Percentiles rank a stretch among this genome's conserved stretches.
Evolutionary conservation across 2,113 vertebrate species (phyloP).

Genomic region (Eonycteris spelaea): DNA sequence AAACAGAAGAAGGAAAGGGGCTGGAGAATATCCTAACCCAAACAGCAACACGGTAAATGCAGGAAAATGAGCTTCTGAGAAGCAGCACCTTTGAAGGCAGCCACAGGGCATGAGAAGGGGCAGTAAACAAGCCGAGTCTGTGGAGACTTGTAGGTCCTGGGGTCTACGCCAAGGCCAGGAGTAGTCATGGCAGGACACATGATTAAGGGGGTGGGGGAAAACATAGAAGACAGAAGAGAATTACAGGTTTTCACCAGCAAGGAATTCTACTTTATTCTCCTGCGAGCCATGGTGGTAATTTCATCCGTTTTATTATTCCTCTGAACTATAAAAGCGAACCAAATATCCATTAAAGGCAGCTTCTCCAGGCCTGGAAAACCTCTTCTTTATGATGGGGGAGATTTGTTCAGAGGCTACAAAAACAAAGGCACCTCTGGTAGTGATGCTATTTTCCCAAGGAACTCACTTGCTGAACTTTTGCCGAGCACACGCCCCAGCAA

Average conservation of each 20-base stretch:
- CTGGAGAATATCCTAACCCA: neutral
- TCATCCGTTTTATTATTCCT: constrained; percentile 59
- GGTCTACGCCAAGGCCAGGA: neutral
- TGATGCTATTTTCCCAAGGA: constrained; percentile 49
- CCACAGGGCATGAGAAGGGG: neutral
- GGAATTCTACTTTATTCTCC: constrained; percentile 48
- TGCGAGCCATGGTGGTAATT: constrained; percentile 33
- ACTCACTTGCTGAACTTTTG: neutral
- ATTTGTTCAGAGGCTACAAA: constrained; percentile 36
- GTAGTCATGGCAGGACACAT: neutral
- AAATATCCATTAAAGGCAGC: constrained; percentile 17
- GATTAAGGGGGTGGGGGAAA: neutral
- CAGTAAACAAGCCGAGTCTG: neutral
- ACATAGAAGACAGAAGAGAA: neutral
- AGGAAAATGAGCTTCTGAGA: neutral
- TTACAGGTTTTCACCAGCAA: neutral
- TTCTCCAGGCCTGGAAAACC: constrained; percentile 47
- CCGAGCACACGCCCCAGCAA: neutral
- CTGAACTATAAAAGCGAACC: constrained; percentile 62
- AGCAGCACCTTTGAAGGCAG: neutral
- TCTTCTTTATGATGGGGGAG: constrained; percentile 46
- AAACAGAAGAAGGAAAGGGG: neutral
- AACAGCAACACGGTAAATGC: neutral
- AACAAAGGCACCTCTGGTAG: constrained; percentile 18
- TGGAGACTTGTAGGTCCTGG: neutral